These are phyloP conservation scores for Trilocha varians DNA, from an alignment of 2,888 invertebrate genomes.

Conservation along the genomic window DNA sequence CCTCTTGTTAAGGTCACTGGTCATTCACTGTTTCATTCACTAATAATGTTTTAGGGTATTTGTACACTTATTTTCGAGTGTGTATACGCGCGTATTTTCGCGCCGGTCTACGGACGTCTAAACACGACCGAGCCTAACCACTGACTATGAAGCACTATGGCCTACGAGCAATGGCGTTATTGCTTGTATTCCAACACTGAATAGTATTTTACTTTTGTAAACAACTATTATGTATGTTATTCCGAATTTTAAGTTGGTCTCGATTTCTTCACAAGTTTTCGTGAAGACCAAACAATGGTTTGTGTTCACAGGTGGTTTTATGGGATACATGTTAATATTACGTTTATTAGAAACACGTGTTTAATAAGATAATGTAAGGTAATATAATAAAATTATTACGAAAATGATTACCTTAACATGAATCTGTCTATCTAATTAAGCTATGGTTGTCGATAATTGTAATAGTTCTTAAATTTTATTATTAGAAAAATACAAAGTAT, in stretches of 20 bases:
- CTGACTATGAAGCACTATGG: constrained; percentile 38
- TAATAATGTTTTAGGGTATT: constrained; percentile 4
- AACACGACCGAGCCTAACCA: constrained; percentile 38
- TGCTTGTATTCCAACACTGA: background rate
- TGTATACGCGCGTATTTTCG: constrained; percentile 12
- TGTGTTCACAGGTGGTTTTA: background rate
- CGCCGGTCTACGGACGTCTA: constrained; percentile 52
- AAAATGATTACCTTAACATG: too few relatives aligned
- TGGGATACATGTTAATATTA: too few relatives aligned
- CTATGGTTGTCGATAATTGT: too few relatives aligned
- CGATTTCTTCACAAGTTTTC: constrained; percentile 8
- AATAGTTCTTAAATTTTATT: too few relatives aligned
- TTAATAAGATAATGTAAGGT: too few relatives aligned
- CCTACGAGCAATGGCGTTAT: background rate
- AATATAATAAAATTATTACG: too few relatives aligned
- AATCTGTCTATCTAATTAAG: too few relatives aligned
- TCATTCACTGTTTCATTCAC: constrained; percentile 45
- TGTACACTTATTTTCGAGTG: background rate
- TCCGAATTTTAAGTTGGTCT: constrained; percentile 17
- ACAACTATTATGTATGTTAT: constrained; percentile 16
- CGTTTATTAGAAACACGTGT: too few relatives aligned
- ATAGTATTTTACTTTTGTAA: constrained; percentile 29
- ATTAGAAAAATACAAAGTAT: too few relatives aligned
- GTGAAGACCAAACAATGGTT: constrained; percentile 1
- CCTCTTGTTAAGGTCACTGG: constrained; percentile 43